Evolutionary conservation across 2,113 vertebrate genomes (phyloP).

Genomic region (Cryptotis parvus): DNA sequence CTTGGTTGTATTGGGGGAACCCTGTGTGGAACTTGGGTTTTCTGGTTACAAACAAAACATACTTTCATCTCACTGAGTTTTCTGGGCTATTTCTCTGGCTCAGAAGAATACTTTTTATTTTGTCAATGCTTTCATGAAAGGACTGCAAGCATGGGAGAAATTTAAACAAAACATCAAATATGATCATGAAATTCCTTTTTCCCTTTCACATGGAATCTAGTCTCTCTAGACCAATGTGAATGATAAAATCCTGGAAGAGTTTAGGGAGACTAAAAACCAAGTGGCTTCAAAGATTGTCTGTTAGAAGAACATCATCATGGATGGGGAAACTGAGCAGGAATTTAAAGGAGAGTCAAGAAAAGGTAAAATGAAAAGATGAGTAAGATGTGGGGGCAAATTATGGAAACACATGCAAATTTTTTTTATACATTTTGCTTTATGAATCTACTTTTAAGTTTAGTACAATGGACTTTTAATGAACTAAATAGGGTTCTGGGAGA

Average conservation of each 20-base stretch:
- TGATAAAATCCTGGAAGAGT: not conserved
- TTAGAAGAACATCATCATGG: not conserved
- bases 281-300: not conserved
- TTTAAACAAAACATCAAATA: not conserved
- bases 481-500: too few species aligned
- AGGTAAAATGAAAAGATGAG: not conserved
- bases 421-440: not conserved
- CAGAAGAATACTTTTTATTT: not conserved
- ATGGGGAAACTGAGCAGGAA: not conserved
- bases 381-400: not conserved
- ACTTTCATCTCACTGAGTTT: too few species aligned
- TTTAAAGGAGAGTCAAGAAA: constrained; percentile 23
- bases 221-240: not conserved
- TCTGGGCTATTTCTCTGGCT: too few species aligned
- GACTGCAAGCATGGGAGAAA: not conserved
- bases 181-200: not conserved
- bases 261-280: not conserved
- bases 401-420: not conserved
- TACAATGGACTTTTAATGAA: not conserved
- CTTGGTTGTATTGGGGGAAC: too few species aligned
- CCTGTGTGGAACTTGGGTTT: too few species aligned
- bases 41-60: too few species aligned
- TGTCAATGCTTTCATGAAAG: not conserved
- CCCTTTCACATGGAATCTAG: not conserved
- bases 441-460: not conserved